A percentile compares a stretch with the other conserved stretches of the same genome.
Evolutionary conservation across 2,888 invertebrate genomes (phyloP).

Genomic region (Gandaritis pyraliata): DNA sequence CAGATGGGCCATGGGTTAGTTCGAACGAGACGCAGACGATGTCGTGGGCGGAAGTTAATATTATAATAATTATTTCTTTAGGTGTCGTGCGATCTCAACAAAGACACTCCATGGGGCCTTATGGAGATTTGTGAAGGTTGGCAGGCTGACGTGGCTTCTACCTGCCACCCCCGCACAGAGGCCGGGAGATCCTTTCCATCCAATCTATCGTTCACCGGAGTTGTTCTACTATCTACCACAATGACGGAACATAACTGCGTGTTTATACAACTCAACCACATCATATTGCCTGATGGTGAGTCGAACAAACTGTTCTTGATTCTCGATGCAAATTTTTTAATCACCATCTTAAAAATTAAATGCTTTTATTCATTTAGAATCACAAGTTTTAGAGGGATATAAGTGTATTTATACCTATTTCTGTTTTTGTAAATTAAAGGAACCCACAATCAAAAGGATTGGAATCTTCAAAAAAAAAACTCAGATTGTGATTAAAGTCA

Average conservation of each 20-base stretch:
- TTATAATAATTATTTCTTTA: too few species aligned
- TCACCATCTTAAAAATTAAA: too few species aligned
- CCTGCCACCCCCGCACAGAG: conserved; percentile 63
- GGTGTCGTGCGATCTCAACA: conserved; percentile 66
- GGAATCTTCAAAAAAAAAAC: too few species aligned
- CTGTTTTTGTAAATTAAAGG: too few species aligned
- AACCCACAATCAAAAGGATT: too few species aligned
- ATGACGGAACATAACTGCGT: conserved; percentile 63
- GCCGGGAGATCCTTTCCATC: conserved; percentile 57
- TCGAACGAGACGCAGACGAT: too few species aligned
- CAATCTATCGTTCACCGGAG: conserved; percentile 67
- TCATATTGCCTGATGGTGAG: conserved; percentile 68
- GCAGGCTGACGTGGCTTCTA: conserved; percentile 64
- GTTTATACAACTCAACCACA: conserved; percentile 64
- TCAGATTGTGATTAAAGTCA: too few species aligned
- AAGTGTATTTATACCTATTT: too few species aligned
- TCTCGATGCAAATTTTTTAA: neutral
- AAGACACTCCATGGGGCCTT: conserved; percentile 62
- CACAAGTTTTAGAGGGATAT: too few species aligned
- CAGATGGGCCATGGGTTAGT: too few species aligned
- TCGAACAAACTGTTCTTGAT: neutral
- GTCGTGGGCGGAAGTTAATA: too few species aligned
- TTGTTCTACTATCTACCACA: conserved; percentile 53
- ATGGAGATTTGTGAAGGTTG: conserved; percentile 78
- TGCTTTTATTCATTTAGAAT: neutral